Evolutionary conservation across 2,797 vertebrate genomes (phyloP).

Genomic region (Eurystomus glaucurus): DNA sequence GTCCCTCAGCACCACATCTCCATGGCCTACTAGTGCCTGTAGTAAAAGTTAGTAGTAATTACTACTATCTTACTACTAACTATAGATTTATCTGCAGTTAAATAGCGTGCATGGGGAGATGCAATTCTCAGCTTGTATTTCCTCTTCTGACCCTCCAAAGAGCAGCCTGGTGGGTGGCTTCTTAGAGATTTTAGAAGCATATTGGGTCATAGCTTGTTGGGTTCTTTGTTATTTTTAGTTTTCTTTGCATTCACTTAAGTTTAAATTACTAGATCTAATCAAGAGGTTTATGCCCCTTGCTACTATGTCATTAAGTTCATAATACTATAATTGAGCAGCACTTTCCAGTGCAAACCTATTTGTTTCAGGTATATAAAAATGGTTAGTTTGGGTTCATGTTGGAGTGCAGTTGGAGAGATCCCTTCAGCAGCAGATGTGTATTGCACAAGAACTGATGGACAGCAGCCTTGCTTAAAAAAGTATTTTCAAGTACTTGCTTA

Average conservation of each 20-base stretch:
- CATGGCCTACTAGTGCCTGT: background rate
- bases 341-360: background rate
- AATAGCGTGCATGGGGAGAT: background rate
- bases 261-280: background rate
- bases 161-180: background rate
- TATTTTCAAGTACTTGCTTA: background rate
- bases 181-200: background rate
- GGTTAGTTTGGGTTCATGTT: no score
- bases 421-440: background rate
- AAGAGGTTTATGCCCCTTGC: background rate
- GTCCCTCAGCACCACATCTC: no score
- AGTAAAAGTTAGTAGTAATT: background rate
- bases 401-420: background rate
- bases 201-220: background rate
- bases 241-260: background rate
- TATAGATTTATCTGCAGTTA: background rate
- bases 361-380: background rate
- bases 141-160: background rate
- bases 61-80: background rate
- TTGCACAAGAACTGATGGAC: background rate
- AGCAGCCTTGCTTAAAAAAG: background rate
- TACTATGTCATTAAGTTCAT: background rate
- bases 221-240: background rate
- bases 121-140: background rate
- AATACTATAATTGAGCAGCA: background rate